phyloP scores from a whole-genome alignment of 2,797 vertebrate species.

The Lepilemur septentrionalis region DNA sequence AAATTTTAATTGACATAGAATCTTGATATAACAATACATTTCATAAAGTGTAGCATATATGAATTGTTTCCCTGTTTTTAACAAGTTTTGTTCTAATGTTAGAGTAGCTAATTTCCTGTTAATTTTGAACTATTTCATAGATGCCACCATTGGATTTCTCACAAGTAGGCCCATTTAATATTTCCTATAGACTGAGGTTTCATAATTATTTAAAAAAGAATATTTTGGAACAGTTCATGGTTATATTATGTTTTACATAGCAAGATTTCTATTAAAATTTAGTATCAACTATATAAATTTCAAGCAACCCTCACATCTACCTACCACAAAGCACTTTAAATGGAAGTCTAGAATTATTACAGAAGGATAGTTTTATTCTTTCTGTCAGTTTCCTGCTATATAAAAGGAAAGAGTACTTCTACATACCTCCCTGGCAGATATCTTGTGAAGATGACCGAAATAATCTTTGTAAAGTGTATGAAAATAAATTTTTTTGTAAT shows the following conservation, averaged over 20 bases:
- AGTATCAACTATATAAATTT: not conserved
- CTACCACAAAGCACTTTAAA: not conserved
- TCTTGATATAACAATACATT: not conserved
- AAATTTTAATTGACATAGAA: constrained; percentile 5
- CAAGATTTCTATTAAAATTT: not conserved
- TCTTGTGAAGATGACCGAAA: not conserved
- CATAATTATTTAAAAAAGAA: not conserved
- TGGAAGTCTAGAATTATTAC: not conserved
- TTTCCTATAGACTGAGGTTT: not conserved
- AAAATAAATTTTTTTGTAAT: not conserved
- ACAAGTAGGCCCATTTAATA: not conserved
- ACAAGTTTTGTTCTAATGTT: not conserved
- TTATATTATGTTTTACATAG: not conserved
- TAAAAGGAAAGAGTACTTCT: not conserved
- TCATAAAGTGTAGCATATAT: not conserved
- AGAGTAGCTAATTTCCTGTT: not conserved
- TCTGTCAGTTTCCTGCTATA: not conserved
- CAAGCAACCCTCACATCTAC: not conserved
- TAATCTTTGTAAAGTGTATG: not conserved
- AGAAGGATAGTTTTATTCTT: not conserved
- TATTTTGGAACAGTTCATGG: not conserved
- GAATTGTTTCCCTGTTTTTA: not conserved
- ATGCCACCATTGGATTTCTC: not conserved
- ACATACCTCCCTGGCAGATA: not conserved
- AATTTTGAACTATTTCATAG: not conserved